Percentiles rank a stretch among this genome's conserved stretches.
These are phyloP conservation scores for Eulemur mongoz DNA, from an alignment of 2,797 vertebrate genomes.

Conservation along the genomic window DNA sequence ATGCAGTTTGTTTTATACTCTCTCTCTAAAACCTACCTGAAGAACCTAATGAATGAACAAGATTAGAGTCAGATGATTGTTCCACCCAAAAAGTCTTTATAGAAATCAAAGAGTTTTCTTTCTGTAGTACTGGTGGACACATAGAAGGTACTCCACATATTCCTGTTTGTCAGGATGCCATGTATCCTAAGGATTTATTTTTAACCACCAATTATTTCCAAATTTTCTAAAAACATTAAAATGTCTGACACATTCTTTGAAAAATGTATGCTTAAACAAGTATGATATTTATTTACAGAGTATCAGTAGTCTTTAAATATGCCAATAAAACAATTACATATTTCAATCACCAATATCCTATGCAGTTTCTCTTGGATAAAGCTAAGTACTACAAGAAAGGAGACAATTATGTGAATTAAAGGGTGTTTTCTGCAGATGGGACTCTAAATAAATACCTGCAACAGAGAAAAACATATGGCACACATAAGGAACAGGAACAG, in stretches of 20 bases:
- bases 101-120: not conserved
- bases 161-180: not conserved
- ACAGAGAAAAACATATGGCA: not conserved
- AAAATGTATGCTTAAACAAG: conserved; percentile 7
- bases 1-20: not conserved
- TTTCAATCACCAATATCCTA: conserved; percentile 17
- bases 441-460: not conserved
- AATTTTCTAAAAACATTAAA: conserved; percentile 43
- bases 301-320: conserved; percentile 27
- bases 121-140: not conserved
- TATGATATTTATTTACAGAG: not conserved
- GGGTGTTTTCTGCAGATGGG: not conserved
- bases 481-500: not conserved
- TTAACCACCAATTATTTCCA: conserved; percentile 26
- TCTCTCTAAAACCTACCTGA: not conserved
- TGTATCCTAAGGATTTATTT: conserved; percentile 9
- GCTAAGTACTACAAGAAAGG: not conserved
- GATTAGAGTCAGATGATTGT: not conserved
- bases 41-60: not conserved
- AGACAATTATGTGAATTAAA: conserved; percentile 13
- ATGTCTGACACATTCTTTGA: not conserved
- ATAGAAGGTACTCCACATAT: not conserved
- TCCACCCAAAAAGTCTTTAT: not conserved
- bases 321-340: not conserved
- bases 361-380: not conserved